Base-by-base conservation (phyloP, 2,113 vertebrate genomes). In the Micronycteris hirsuta region DNA sequence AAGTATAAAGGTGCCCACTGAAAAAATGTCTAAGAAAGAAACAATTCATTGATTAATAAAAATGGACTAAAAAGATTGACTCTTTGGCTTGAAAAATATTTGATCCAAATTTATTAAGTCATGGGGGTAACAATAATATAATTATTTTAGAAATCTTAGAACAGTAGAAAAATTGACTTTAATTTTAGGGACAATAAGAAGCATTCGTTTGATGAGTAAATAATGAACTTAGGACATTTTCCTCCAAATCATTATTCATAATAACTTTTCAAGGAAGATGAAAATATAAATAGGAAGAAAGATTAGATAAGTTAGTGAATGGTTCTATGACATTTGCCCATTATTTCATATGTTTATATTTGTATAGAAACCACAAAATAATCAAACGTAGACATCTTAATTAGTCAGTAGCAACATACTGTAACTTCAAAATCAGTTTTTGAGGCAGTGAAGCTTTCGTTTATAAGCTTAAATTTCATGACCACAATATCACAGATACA, bases 101-200 rank as follows among this genome's bases (percentile, higher is more conserved):
- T 88, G 41, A 91, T 85, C 10, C 45, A 77, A 77, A 93, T 41
- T 74, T 90, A 28, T 20, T 63, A 61, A 87, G 56, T 73, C 52
- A 83, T 43, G 13, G 13, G 7, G 24, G 38, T 31, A 91, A 81
- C 11, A 36, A n/a, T 73, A 94, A 78, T 47, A 14, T 19, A 93
- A 41, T 92, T 95, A 38, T 70, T 95, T 95, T 71, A 76, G 86
- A 97, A 83, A 86, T 52, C 56, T 93, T 58, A 24, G 87, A 76
- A n/a, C n/a, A 81, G 41, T 41, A 63, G 41, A 86, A 76, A 9
- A 73, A 80, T 67, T 73, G n/a, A 24, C 31, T 87, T 86, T 89
- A 93, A 94, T 71, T 76, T 86, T 80, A 86, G 58, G 28, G 87
- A 54, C 58, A 58, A 87, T 61, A 41, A 61, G 38, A 68, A 86